Base-by-base conservation (phyloP, 2,113 vertebrate species). In the Rissa tridactyla region DNA sequence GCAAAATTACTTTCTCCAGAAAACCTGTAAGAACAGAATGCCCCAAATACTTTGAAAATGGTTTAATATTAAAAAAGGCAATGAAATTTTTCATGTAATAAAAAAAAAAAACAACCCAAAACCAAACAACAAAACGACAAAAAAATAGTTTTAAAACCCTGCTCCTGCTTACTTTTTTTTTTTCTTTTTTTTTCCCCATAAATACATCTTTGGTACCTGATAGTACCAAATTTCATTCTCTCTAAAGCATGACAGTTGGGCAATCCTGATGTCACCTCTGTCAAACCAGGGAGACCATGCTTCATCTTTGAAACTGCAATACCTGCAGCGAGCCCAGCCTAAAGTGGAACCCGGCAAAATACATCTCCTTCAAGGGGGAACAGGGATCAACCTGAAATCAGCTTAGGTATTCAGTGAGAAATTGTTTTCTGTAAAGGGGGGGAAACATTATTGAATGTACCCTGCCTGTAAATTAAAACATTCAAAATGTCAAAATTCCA, bases 11-110 rank as follows among this genome's bases (percentile, higher is more conserved):
- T 66, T 85, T 87, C 10, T 71, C 12, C 6, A 79, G 38, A 90
- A 80, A 89, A 82, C 2, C 2, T 55, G 4, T 30, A 66, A 54
- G 65, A 91, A 46, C 0, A 29, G 10, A 87, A 93, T 38, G 8
- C 1, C 2, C 16, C 7, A 62, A 66, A 84, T 42, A 36, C 6
- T 77, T 83, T 21, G 1, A 0, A 70, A 78, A 71, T 18, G 0
- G 5, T 16, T 87, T 81, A 5, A 12, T 58, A 20, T 22, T 68
- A 60, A 49, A 8, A 0, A 76, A 92, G 1, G 2, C 5, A 77
- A 66, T 20, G 10, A 76, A 81, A 44, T 1, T 34, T 44, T 3
- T 4, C 52, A 25, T 88, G 69, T 60, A 54, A 25, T 51, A 47
- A 47, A 15, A 13, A 34, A 82, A 64, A 60, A 20, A 19, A 42